These are phyloP conservation scores for Caenorhabditis sp. DNA, from an alignment of 2,888 invertebrate species.

Conservation along the genomic window DNA sequence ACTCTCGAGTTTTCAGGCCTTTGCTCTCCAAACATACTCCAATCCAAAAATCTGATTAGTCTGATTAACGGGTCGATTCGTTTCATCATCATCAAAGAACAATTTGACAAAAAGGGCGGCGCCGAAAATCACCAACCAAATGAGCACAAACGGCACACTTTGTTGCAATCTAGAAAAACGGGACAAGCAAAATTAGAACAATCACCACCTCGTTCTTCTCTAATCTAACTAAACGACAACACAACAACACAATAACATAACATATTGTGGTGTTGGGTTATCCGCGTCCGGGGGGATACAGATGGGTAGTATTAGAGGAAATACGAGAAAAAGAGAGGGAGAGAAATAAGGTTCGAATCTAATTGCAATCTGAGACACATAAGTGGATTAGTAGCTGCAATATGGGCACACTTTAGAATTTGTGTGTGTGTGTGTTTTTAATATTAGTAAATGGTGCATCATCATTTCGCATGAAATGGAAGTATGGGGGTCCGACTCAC, in stretches of 20 bases:
- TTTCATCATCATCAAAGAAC: background rate
- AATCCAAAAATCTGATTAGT: background rate
- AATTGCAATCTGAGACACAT: conserved; percentile 1
- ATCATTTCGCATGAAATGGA: background rate
- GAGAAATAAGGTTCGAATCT: background rate
- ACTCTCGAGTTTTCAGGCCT: too few relatives aligned
- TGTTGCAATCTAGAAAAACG: background rate
- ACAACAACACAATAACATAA: too few relatives aligned
- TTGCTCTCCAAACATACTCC: background rate
- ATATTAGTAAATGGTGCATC: background rate
- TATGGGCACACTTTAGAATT: background rate
- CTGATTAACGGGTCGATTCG: background rate
- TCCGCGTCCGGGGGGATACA: background rate
- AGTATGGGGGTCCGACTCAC: background rate
- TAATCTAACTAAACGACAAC: background rate
- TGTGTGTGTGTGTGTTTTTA: background rate
- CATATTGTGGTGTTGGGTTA: too few relatives aligned
- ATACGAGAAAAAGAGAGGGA: background rate
- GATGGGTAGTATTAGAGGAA: background rate
- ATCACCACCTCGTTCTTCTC: too few relatives aligned
- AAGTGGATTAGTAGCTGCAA: conserved; percentile 1
- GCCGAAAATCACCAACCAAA: background rate
- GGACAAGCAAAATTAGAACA: background rate
- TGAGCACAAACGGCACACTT: background rate
- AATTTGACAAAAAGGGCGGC: background rate